phyloP scores from a whole-genome alignment of 2,888 invertebrate genomes.

The Ophion costatus region DNA sequence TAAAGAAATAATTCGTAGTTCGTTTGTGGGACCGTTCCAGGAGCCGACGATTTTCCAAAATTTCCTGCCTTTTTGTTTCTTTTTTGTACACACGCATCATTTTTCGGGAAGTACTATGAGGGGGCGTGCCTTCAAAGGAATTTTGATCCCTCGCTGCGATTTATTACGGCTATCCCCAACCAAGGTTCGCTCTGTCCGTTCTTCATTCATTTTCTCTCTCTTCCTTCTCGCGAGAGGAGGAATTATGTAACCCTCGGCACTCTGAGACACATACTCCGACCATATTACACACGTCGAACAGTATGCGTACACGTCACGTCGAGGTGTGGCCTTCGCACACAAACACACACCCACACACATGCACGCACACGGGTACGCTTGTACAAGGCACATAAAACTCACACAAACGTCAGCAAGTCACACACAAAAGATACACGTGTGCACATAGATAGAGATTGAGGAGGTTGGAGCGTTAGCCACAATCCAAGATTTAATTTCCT shows the following conservation, averaged over 20 bases:
- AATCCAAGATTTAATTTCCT: too few species aligned
- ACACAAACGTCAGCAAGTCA: too few species aligned
- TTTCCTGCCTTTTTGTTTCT: too few species aligned
- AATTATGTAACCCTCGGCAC: slow-evolving; percentile 55
- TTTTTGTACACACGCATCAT: too few species aligned
- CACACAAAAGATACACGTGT: neutral
- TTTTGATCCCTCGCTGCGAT: neutral
- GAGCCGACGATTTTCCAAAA: too few species aligned
- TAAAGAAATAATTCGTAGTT: too few species aligned
- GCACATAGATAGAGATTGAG: neutral
- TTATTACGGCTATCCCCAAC: neutral
- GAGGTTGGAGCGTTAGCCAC: too few species aligned
- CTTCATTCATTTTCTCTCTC: slow-evolving; percentile 6
- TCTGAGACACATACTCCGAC: slow-evolving; percentile 12
- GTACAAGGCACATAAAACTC: slow-evolving; percentile 55
- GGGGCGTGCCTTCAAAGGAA: neutral
- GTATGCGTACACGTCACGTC: slow-evolving; percentile 26
- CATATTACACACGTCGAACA: slow-evolving; percentile 22
- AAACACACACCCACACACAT: neutral
- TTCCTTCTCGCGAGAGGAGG: slow-evolving; percentile 35
- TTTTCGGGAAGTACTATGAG: neutral
- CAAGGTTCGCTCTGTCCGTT: neutral
- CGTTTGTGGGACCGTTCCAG: too few species aligned
- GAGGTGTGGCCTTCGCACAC: slow-evolving; percentile 51
- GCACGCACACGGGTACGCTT: slow-evolving; percentile 50